phyloP scores from a whole-genome alignment of 2,797 vertebrate genomes.

The Rhinichthys osculus region DNA sequence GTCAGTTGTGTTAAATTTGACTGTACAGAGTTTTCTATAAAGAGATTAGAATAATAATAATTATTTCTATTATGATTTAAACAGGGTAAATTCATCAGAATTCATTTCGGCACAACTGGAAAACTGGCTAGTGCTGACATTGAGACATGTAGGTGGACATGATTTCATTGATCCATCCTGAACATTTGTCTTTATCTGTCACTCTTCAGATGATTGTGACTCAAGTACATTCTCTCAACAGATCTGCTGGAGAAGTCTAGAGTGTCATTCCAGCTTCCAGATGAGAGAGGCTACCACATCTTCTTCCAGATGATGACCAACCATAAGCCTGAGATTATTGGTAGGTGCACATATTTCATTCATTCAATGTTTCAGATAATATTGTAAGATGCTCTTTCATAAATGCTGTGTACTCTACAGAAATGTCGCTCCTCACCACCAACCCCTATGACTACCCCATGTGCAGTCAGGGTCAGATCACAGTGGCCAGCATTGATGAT shows the following conservation, averaged over 20 bases:
- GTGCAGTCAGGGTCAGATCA: slow-evolving; percentile 87
- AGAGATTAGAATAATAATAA: too few species aligned
- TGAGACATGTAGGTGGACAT: too few species aligned
- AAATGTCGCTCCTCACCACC: slow-evolving; percentile 86
- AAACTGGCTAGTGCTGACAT: slow-evolving; percentile 57
- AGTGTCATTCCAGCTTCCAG: too few species aligned
- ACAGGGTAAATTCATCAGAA: slow-evolving; percentile 60
- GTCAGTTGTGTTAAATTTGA: neutral
- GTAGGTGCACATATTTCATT: slow-evolving; percentile 64
- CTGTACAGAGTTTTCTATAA: too few species aligned
- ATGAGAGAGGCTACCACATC: slow-evolving; percentile 69
- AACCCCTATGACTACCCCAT: slow-evolving; percentile 89
- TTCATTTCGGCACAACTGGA: slow-evolving; percentile 56
- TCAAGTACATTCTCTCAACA: too few species aligned
- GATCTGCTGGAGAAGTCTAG: too few species aligned
- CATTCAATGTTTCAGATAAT: neutral
- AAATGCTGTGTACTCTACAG: slow-evolving; percentile 65
- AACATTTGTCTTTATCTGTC: too few species aligned
- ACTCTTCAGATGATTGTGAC: too few species aligned
- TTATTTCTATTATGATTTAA: neutral
- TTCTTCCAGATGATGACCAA: slow-evolving; percentile 90
- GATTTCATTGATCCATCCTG: too few species aligned
- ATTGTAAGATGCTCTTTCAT: neutral
- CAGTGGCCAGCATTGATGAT: slow-evolving; percentile 88
- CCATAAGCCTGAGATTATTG: slow-evolving; percentile 81